Evolutionary conservation across 2,888 invertebrate species (phyloP).

Genomic region (Ditula angustiorana): DNA sequence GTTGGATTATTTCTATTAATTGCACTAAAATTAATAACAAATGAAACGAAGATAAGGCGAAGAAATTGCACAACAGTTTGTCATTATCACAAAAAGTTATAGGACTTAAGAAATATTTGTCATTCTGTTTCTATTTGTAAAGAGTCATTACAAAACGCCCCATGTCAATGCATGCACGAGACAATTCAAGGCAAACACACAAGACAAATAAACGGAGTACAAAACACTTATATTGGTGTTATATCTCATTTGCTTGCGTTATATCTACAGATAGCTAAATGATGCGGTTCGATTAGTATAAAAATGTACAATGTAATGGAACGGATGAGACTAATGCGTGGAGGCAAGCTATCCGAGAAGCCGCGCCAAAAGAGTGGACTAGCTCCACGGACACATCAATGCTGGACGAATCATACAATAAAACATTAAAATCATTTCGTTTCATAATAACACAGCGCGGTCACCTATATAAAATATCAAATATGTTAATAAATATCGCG

Average conservation of each 20-base stretch:
- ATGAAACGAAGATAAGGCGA: constrained; percentile 17
- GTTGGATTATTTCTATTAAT: neutral
- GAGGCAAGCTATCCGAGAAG: constrained; percentile 55
- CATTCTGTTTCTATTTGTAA: constrained; percentile 31
- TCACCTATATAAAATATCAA: constrained; percentile 39
- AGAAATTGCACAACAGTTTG: constrained; percentile 27
- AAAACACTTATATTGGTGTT: constrained; percentile 66
- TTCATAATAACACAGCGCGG: constrained; percentile 51
- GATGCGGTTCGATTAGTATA: constrained; percentile 56
- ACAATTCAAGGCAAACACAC: constrained; percentile 8
- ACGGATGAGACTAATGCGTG: constrained; percentile 72
- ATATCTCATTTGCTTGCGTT: constrained; percentile 47
- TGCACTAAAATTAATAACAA: neutral
- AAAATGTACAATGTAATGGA: constrained; percentile 70
- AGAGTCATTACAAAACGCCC: constrained; percentile 7
- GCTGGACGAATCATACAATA: constrained; percentile 34
- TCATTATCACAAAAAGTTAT: neutral
- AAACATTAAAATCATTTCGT: constrained; percentile 44
- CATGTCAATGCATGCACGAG: neutral
- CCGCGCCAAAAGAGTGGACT: constrained; percentile 68
- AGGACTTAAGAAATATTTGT: neutral
- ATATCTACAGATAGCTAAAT: constrained; percentile 49
- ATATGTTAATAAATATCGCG: constrained; percentile 58
- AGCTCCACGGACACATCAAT: constrained; percentile 63
- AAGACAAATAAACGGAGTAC: constrained; percentile 21